Conservation (phyloP, 2,113 vertebrate species). For the Pantherophis guttatus region DNA sequence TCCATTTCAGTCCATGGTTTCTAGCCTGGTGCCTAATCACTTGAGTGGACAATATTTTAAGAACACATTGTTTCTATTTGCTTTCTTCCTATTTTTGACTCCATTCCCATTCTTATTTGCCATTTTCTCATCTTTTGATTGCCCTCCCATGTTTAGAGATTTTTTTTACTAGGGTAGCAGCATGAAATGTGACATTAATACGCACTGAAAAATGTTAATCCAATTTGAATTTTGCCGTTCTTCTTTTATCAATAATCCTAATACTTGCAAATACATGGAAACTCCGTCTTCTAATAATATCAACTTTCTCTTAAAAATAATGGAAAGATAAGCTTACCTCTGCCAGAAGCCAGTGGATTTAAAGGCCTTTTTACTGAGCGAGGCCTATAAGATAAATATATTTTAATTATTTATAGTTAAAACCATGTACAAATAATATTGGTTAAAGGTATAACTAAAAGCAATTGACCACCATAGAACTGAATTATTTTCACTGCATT, state of each 20-base stretch:
- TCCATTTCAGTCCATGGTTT: too few species aligned
- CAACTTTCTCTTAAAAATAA: neutral
- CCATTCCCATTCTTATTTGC: neutral
- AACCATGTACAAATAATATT: neutral
- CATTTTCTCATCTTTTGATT: neutral
- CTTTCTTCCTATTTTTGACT: neutral
- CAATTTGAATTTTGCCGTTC: neutral
- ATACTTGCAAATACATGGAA: neutral
- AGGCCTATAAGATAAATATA: slow-evolving; percentile 72
- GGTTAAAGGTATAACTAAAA: neutral
- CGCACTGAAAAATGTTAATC: neutral
- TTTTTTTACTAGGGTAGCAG: neutral
- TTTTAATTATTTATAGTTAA: neutral
- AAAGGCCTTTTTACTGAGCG: slow-evolving; percentile 82
- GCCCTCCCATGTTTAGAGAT: neutral
- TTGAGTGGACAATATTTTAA: neutral
- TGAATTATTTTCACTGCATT: neutral
- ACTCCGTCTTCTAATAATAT: neutral
- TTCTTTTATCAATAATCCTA: too few species aligned
- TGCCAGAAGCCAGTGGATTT: slow-evolving; percentile 70
- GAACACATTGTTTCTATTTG: neutral
- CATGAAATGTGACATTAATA: neutral
- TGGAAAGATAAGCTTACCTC: slow-evolving; percentile 67
- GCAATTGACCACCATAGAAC: neutral
- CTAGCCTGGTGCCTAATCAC: neutral